Base-by-base conservation (phyloP, 2,113 vertebrate species). In the Cyprinus carpio region DNA sequence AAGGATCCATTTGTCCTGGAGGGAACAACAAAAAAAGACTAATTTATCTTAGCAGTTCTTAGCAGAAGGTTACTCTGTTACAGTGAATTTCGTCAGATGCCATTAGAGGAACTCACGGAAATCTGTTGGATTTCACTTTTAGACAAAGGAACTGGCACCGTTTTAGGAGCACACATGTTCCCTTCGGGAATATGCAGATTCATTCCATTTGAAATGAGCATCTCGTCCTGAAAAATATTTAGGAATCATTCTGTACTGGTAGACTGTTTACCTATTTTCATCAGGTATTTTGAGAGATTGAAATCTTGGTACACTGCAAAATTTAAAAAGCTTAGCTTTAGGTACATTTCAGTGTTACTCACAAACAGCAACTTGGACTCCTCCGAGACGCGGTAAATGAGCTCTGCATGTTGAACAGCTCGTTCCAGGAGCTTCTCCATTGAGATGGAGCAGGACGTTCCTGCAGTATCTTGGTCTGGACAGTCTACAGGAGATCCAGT, bases 1-100 rank as follows among this genome's bases (percentile, higher is more conserved):
- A 23, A 91, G 87, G 16, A 91, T 87, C 91, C 90, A 91, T 82
- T 89, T 86, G 62, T 91, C 89, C 89, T 91, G 77, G 40, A 87
- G 40, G 62, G 7, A 11, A 69, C 58, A 29, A 34, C 4, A 13
- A 25, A 37, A 37, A 56, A 78, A 83, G 27, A 62, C 13, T 9
- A 37, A 25, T 51, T 79, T 25, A 74, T 46, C 12, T 43, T 40
- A n/a, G 71, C 23, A 82, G 49, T 79, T 46, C 18, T 13, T 18
- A 15, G 71, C 49, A 71, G 49, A 27, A 18, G 6, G 46, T 29
- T 43, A 43, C 71, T 74, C 7, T 7, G n/a, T 46, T 84, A 49
- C 76, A 76, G 2, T n/a, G 71, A 64, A 51, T 60, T 79, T 79
- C 51, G 40, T 34, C 34, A 79, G 76, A 18, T 29, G 49, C 27